Percentiles rank a stretch among this genome's conserved stretches.
Evolutionary conservation across 37 sponge, comb jelly and placozoan species (phyloP).

Genomic region (Aplysina aerophoba): DNA sequence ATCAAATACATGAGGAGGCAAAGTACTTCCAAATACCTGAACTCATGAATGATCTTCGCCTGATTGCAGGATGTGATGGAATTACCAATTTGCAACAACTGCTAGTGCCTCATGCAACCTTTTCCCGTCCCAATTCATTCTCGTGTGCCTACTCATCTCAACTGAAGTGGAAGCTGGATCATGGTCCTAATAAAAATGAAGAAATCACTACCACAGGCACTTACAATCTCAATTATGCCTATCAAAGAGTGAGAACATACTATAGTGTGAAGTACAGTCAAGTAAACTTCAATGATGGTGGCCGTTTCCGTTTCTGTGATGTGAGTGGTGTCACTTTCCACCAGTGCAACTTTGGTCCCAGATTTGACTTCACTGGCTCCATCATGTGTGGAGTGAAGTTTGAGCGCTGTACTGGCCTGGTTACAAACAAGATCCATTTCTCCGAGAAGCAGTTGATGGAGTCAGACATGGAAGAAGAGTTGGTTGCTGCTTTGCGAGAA

Average conservation of each 20-base stretch:
- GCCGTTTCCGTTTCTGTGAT: neutral
- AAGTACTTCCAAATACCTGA: conserved; percentile 33
- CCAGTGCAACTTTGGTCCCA: neutral
- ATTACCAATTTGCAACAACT: neutral
- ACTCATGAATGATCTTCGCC: conserved; percentile 22
- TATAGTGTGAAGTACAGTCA: neutral
- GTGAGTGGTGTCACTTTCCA: conserved; percentile 16
- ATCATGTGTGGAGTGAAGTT: conserved; percentile 15
- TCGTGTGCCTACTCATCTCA: too few relatives aligned
- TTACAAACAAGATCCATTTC: conserved; percentile 55
- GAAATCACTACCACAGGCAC: neutral
- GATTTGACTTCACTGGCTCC: conserved; percentile 9
- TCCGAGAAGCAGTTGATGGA: conserved; percentile 29
- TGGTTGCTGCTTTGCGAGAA: conserved; percentile 9
- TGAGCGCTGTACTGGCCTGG: conserved; percentile 32
- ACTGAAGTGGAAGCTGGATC: neutral
- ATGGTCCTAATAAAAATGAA: neutral
- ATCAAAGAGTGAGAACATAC: neutral
- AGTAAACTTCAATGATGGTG: neutral
- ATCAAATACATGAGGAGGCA: conserved; percentile 23
- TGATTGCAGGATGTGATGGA: neutral
- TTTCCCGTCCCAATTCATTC: neutral
- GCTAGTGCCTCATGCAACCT: neutral
- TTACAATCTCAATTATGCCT: neutral
- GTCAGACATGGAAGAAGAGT: neutral